Base-by-base conservation (phyloP, 2,888 invertebrate genomes). In the Notodonta ziczac region DNA sequence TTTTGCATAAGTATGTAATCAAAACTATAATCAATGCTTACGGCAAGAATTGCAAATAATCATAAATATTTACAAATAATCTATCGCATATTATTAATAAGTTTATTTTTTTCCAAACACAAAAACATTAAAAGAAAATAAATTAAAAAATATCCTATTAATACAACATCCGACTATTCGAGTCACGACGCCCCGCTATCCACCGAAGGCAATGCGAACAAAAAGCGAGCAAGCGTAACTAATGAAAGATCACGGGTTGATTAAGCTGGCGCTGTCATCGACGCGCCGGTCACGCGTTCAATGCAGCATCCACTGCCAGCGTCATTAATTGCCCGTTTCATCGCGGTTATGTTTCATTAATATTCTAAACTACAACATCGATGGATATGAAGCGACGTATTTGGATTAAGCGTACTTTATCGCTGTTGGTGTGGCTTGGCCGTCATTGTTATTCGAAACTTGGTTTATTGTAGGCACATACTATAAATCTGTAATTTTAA, bases 251-350 rank as follows among this genome's bases (percentile, higher is more conserved):
- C 85, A 72, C 74, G 73, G 74, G 72, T 83, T 89, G 90, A 91
- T 91, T 86, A 90, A 90, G 85, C 85, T 84, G 82, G 68, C 64
- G 81, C 89, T 90, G 91, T 90, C 90, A 84, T 80, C 86, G 80
- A 68, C 63, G 80, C 81, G 77, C 78, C 76, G 81, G 74, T 76
- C 80, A 77, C 72, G 80, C 78, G 65, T 71, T 54, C 72, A 65
- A 56, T 67, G 74, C 70, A 74, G 73, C 77, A 77, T 80, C 80
- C 73, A 78, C 78, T 83, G 86, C 85, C 88, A 85, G 83, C 82
- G 82, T 82, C 90, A 89, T 90, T 90, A 90, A 91, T 91, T 88
- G 90, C 75, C 83, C 87, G 81, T 86, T 88, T 90, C 89, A 90
- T 87, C 86, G 88, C 81, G 73, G 82, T 85, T 84, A 85, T 87